phyloP scores from a whole-genome alignment of 2,113 vertebrate genomes.

The Phyllopteryx taeniolatus region DNA sequence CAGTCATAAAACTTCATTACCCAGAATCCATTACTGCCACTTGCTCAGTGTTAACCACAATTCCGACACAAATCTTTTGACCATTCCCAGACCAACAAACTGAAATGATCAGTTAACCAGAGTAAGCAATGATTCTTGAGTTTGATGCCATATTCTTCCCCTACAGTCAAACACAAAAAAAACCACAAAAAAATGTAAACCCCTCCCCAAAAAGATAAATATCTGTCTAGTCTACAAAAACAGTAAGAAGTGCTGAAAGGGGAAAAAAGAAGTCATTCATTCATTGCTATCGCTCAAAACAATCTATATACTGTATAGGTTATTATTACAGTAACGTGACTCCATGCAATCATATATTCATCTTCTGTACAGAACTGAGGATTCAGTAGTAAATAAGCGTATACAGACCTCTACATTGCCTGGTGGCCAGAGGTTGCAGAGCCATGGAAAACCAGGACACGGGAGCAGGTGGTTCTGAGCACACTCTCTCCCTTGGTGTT shows the following conservation, averaged over 20 bases:
- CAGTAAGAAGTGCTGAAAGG: slow-evolving; percentile 58
- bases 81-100: slow-evolving; percentile 54
- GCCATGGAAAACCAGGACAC: slow-evolving; percentile 45
- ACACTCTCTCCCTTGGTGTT: not conserved
- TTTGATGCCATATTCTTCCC: slow-evolving; percentile 48
- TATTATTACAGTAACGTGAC: slow-evolving; percentile 87
- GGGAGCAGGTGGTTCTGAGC: slow-evolving; percentile 11
- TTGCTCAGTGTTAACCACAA: slow-evolving; percentile 67
- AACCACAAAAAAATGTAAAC: slow-evolving; percentile 75
- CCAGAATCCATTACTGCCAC: slow-evolving; percentile 61
- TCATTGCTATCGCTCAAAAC: slow-evolving; percentile 60
- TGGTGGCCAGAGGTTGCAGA: slow-evolving; percentile 55
- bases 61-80: slow-evolving; percentile 47
- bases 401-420: slow-evolving; percentile 73
- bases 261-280: slow-evolving; percentile 33
- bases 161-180: slow-evolving; percentile 74
- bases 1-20: slow-evolving; percentile 65
- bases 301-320: slow-evolving; percentile 85
- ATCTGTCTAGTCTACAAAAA: slow-evolving; percentile 66
- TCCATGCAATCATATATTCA: slow-evolving; percentile 79
- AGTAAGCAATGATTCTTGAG: slow-evolving; percentile 48
- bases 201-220: slow-evolving; percentile 61
- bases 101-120: slow-evolving; percentile 49
- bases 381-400: slow-evolving; percentile 88
- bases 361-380: slow-evolving; percentile 81